These are phyloP conservation scores for Aleiodes leptofemur DNA, from an alignment of 2,888 invertebrate species.

Conservation along the genomic window DNA sequence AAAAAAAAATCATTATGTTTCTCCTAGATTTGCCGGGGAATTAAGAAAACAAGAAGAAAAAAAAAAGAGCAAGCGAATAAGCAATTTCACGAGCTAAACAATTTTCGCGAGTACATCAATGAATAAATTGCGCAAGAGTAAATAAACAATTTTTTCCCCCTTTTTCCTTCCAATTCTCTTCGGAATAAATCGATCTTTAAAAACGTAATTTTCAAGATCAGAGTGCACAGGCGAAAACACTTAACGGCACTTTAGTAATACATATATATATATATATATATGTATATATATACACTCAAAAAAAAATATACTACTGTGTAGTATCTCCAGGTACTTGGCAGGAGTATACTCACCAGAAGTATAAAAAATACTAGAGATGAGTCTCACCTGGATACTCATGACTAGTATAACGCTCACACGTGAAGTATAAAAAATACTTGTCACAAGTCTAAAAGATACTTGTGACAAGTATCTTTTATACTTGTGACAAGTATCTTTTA, in stretches of 20 bases:
- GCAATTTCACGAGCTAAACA: neutral
- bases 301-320: no score
- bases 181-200: neutral
- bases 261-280: no score
- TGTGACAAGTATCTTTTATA: no score
- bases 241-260: slow-evolving; percentile 3
- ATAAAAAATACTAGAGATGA: no score
- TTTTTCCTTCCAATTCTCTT: neutral
- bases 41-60: neutral
- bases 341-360: no score
- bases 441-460: no score
- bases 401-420: no score
- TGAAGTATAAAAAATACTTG: no score
- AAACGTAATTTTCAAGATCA: slow-evolving; percentile 5
- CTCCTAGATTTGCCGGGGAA: neutral
- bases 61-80: neutral
- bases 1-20: slow-evolving; percentile 14
- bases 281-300: no score
- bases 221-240: neutral
- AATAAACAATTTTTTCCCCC: neutral
- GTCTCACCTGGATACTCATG: no score
- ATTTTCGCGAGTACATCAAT: neutral
- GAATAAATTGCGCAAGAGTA: neutral
- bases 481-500: no score
- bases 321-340: no score